Evolutionary conservation across 2,113 vertebrate genomes (phyloP).

Genomic region (Aplodontia rufa): DNA sequence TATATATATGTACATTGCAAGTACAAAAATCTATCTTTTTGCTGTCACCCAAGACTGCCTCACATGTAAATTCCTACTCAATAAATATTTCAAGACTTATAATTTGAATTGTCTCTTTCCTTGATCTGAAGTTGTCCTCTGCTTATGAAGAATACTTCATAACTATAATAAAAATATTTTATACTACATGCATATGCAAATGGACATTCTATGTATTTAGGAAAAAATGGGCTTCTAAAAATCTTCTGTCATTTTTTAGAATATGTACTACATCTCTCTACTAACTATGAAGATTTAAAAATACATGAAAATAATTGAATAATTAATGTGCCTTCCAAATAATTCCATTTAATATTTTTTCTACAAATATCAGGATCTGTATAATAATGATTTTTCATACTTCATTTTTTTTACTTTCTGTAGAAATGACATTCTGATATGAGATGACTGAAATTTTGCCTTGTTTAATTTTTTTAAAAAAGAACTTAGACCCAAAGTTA

Average conservation of each 20-base stretch:
- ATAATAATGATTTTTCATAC: no score
- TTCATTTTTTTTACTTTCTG: no score
- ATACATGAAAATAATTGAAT: no score
- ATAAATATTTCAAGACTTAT: neutral
- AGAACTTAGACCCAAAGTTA: no score
- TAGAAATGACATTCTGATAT: no score
- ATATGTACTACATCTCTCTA: no score
- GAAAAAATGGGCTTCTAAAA: neutral
- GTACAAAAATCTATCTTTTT: neutral
- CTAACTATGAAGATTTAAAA: no score
- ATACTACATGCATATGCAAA: neutral
- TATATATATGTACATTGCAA: neutral
- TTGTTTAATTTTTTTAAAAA: no score
- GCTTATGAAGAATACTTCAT: neutral
- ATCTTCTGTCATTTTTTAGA: neutral
- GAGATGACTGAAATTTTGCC: no score
- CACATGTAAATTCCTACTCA: neutral
- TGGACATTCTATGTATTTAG: neutral
- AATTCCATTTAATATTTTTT: no score
- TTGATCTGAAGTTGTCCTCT: neutral
- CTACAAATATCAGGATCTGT: no score
- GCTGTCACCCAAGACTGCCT: neutral
- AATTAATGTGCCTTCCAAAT: no score
- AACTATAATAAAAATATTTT: neutral
- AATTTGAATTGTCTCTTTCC: neutral